Base-by-base conservation (phyloP, 2,888 invertebrate species). In the Agonopterix subpropinquella region DNA sequence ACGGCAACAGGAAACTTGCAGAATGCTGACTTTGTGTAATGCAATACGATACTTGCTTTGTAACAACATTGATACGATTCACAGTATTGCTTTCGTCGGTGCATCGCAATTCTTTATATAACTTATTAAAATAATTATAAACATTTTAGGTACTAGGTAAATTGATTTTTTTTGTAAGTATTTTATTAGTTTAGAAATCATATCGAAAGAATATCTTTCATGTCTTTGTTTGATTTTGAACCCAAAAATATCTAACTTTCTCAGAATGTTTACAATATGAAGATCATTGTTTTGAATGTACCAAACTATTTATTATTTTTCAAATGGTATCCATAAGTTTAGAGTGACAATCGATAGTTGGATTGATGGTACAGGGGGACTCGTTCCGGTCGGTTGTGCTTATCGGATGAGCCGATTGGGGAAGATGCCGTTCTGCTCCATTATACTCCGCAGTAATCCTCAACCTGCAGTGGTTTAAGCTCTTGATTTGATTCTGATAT, bases 331-430 rank as follows among this genome's bases (percentile, higher is more conserved):
- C n/a, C 36, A 52, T 48, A 69, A 70, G 61, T 73, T 77, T 74
- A 54, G 56, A 60, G 62, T 59, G 62, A 67, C 74, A 79, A 81
- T 83, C 82, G 77, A 80, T 80, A 76, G 76, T 70, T 39, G 71
- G 80, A 85, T 77, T 81, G 81, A 80, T 79, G 74, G 61, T 71
- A 68, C 62, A 77, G 81, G 81, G 77, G 75, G 68, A 57, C 54
- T 39, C 74, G 86, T 86, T 86, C 83, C 87, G 80, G 80, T 83
- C 72, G 79, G 77, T 70, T 80, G 83, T 83, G 70, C 73, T 79
- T 74, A 80, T 82, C 82, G 77, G 78, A 81, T 83, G 77, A 80
- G 73, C 74, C 76, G 75, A 73, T 77, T 74, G 76, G 77, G 78
- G 76, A 71, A 73, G 67, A 75, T 64, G 61, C 58, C 72, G 83